These are phyloP conservation scores for Lepidurus apus DNA, from an alignment of 1,140 invertebrate species.

Conservation along the genomic window DNA sequence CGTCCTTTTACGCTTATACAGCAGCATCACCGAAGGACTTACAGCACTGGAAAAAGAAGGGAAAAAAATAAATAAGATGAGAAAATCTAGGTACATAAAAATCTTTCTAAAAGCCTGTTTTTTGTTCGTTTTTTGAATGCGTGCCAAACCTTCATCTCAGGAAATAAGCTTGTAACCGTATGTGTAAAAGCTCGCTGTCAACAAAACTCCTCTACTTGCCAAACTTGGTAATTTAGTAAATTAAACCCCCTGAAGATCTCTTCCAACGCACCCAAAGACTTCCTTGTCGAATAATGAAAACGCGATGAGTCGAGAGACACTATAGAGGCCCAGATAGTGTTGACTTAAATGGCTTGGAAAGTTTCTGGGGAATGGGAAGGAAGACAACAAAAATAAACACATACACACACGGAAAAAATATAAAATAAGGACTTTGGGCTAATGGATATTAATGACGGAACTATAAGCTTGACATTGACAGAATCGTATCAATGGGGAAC, in stretches of 20 bases:
- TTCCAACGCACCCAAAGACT: no score
- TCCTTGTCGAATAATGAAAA: neutral
- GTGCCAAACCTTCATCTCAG: neutral
- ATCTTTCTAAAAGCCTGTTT: no score
- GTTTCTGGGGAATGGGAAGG: neutral
- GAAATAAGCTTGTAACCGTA: neutral
- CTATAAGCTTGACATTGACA: conserved; percentile 4
- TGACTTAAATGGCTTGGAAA: neutral
- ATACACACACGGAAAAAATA: neutral
- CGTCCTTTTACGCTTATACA: neutral
- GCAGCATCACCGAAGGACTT: neutral
- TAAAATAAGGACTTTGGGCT: neutral
- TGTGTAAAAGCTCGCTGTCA: neutral
- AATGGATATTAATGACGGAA: conserved; percentile 12
- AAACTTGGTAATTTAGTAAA: neutral
- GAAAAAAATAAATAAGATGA: neutral
- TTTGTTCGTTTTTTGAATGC: no score
- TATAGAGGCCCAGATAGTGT: neutral
- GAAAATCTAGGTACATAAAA: neutral
- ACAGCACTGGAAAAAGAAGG: neutral
- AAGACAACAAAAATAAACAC: no score
- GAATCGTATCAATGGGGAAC: conserved; percentile 21
- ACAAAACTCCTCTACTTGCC: neutral
- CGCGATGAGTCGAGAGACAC: neutral
- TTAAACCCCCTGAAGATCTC: neutral